phyloP scores from a whole-genome alignment of 2,888 invertebrate genomes.

The Bruchidius siliquastri region DNA sequence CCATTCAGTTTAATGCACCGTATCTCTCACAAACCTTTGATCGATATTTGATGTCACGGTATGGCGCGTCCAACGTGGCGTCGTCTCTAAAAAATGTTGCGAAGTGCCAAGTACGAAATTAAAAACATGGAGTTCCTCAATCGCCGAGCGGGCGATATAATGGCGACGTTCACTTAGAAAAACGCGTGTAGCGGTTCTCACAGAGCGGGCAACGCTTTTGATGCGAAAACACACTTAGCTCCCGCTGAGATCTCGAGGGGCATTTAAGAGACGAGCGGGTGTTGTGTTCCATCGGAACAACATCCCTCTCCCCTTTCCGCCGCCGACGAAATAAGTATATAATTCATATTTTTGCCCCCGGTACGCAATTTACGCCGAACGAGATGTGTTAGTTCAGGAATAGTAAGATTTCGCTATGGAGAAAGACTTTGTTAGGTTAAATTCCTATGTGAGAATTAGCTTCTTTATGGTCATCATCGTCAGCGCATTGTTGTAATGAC shows the following conservation, averaged over 20 bases:
- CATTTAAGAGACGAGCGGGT: constrained; percentile 34
- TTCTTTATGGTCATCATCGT: too few relatives aligned
- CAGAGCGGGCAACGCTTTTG: constrained; percentile 31
- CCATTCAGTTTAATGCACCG: too few relatives aligned
- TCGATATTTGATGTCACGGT: too few relatives aligned
- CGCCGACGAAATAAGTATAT: background rate
- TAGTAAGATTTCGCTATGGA: background rate
- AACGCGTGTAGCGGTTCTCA: constrained; percentile 24
- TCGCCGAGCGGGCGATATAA: background rate
- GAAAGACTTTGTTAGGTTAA: too few relatives aligned
- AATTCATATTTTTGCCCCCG: background rate
- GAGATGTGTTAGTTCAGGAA: background rate
- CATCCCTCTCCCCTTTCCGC: background rate
- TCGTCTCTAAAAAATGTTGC: too few relatives aligned
- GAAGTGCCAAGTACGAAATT: background rate
- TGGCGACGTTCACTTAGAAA: constrained; percentile 1
- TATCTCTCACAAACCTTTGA: too few relatives aligned
- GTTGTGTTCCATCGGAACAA: background rate
- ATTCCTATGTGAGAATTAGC: too few relatives aligned
- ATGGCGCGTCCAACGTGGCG: too few relatives aligned
- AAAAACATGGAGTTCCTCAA: background rate
- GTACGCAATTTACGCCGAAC: background rate
- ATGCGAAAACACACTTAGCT: constrained; percentile 48
- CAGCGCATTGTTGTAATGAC: too few relatives aligned
- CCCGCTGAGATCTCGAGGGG: constrained; percentile 42